These are phyloP conservation scores for Rhagoletis pomonella DNA, from an alignment of 1,140 invertebrate genomes.

Conservation along the genomic window DNA sequence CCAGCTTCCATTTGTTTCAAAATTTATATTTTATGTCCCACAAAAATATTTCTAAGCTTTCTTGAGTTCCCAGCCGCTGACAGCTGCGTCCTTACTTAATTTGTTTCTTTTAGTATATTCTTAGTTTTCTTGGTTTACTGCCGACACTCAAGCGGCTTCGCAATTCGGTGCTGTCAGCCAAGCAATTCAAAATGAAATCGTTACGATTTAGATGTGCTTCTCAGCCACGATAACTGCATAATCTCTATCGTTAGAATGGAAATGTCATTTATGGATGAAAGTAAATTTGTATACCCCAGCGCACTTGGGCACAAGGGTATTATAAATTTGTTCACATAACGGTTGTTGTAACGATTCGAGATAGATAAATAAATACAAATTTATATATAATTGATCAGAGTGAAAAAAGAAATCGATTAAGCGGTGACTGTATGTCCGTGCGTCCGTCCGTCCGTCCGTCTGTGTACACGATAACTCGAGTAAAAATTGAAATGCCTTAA, in stretches of 20 bases:
- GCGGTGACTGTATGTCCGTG: too few species aligned
- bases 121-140: neutral
- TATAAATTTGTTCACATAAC: neutral
- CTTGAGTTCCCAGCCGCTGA: neutral
- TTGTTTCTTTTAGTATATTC: neutral
- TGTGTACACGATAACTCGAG: too few species aligned
- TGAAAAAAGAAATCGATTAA: too few species aligned
- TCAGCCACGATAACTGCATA: neutral
- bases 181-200: neutral
- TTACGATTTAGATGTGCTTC: slow-evolving; percentile 5
- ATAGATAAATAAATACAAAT: too few species aligned
- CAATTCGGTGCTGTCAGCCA: neutral
- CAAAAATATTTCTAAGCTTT: too few species aligned
- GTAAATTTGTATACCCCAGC: neutral
- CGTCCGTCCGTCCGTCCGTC: too few species aligned
- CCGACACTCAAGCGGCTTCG: neutral
- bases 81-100: neutral
- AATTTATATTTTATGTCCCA: too few species aligned
- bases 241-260: neutral
- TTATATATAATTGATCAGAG: too few species aligned
- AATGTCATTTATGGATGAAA: slow-evolving; percentile 1
- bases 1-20: too few species aligned
- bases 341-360: too few species aligned
- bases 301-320: too few species aligned
- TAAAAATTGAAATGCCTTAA: too few species aligned